Base-by-base conservation (phyloP, 2,888 invertebrate species). In the Perizoma flavofasciatum region DNA sequence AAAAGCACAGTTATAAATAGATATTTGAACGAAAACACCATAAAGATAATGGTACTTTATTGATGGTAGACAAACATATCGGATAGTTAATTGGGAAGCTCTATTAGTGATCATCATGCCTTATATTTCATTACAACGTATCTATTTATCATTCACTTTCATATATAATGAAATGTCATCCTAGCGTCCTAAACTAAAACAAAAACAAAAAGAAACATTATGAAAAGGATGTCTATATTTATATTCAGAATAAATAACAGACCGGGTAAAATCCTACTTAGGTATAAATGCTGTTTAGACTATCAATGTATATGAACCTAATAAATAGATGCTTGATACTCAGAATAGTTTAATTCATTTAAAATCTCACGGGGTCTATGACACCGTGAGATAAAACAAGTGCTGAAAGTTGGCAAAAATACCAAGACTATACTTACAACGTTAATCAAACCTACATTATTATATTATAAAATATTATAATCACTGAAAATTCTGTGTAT, bases 51-150 rank as follows among this genome's bases (percentile, higher is more conserved):
- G 22, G 22, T 22, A 22, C 22, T 68, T 66, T 71, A 47, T 65
- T 72, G 73, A 79, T 82, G 83, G 83, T 79, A 86, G 84, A 87
- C 86, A 78, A 79, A 73, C 77, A 76, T 72, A 75, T 78, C 77
- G 77, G 72, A 77, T 72, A 78, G 66, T 81, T 70, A 71, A 77
- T 81, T 57, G 78, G 91, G 91, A 91, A 91, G 90, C 91, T 86
- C 91, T 88, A 86, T 84, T 81, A 75, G 77, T 82, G 82, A 85
- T 86, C 78, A 83, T 78, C 22, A 75, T 72, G 69, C 75, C 74
- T 57, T 65, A 65, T 73, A 44, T 71, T 77, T 75, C 79, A 81
- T 82, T 81, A 77, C 82, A 75, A 73, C 76, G 70, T 79, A 83
- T 74, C 72, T n/a, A n/a, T n/a, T n/a, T n/a, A n/a, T n/a, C 41